Base-by-base conservation (phyloP, 2,888 invertebrate genomes). In the Callyntrura sp. region DNA sequence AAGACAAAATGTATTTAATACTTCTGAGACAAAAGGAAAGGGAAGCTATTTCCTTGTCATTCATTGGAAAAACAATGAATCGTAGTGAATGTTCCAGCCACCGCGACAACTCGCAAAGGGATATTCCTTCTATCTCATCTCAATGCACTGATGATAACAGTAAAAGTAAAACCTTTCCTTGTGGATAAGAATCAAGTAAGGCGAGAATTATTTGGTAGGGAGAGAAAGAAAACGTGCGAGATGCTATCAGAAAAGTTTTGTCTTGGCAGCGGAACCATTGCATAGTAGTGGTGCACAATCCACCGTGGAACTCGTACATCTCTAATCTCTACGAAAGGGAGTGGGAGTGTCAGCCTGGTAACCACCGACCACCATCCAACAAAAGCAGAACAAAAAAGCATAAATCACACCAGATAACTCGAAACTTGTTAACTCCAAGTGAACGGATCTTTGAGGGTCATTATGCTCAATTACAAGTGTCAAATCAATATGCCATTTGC, bases 401-500 rank as follows among this genome's bases (percentile, higher is more conserved):
- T 76, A 76, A 76, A 76, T 76, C 76, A 76, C 76, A 45, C 25
- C 23, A 14, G 76, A 76, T 76, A n/a, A 73, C 23, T 23, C 8
- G 25, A 23, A 25, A n/a, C 17, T 57, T 17, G 57, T 23, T 62
- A 14, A n/a, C 65, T 35, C 35, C 65, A 3, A 68, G 28, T 68
- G 65, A 28, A 28, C 28, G 35, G 79, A 17, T 79, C 55, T 57
- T 79, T 55, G 14, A 35, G 60, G 82, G 62, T 62, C 82, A 62
- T 82, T 82, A 82, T 82, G 82, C 82, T 45, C 82, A 60, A 82
- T 82, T 82, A 82, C 62, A 62, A 62, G 82, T 82, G 82, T 82
- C 82, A 82, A 82, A 82, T 82, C 82, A 62, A 82, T 82, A 82
- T 82, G 82, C 62, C 82, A 82, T 82, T 82, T 82, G 82, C 82